These are phyloP conservation scores for Ceyx margarethae DNA, from an alignment of 2,113 vertebrate species.

Conservation along the genomic window DNA sequence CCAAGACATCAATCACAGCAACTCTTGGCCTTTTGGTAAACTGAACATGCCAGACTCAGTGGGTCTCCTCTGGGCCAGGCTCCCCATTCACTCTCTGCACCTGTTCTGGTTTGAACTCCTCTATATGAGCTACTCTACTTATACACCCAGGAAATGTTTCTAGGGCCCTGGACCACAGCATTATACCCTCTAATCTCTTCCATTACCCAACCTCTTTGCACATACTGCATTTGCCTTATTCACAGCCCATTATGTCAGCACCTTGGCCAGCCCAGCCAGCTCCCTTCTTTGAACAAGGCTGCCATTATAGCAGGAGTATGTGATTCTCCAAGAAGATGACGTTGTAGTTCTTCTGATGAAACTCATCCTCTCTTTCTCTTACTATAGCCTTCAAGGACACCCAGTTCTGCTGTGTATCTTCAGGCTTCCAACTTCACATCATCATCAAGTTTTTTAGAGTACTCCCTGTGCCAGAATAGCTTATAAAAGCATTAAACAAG, in stretches of 20 bases:
- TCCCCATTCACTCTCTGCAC: conserved; percentile 42
- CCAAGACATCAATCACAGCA: conserved; percentile 14
- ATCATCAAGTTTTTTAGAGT: background rate
- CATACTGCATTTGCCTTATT: background rate
- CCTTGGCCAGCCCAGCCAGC: background rate
- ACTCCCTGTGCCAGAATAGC: background rate
- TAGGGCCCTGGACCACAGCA: background rate
- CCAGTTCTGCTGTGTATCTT: background rate
- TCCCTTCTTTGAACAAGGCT: background rate
- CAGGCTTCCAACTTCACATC: background rate
- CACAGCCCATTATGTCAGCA: background rate
- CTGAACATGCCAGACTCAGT: background rate
- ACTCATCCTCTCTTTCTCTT: background rate
- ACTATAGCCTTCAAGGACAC: conserved; percentile 12
- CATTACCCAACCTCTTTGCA: background rate
- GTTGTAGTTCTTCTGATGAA: background rate
- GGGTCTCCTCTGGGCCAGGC: background rate
- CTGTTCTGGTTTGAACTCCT: background rate
- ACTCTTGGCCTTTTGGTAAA: background rate
- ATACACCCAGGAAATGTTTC: background rate
- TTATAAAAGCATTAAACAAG: conserved; percentile 7
- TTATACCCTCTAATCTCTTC: background rate
- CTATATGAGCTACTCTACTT: background rate
- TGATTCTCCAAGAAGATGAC: background rate
- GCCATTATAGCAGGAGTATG: background rate